Percentiles rank a stretch among this genome's conserved stretches.
These are phyloP conservation scores for Esperia sulphurella DNA, from an alignment of 2,888 invertebrate genomes.

Conservation along the genomic window DNA sequence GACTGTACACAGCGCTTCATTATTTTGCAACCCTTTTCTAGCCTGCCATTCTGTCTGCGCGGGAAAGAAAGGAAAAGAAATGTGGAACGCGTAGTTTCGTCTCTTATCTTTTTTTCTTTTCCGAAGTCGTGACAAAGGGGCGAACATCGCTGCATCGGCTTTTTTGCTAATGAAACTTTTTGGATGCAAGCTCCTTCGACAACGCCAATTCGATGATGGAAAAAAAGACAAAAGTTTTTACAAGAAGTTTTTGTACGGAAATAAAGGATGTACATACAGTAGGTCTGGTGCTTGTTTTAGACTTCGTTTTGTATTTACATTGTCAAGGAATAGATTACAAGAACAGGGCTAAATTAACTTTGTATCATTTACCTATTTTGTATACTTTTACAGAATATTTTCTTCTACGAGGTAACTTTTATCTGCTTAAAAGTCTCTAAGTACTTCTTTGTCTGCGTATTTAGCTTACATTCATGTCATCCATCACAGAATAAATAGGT, in stretches of 20 bases:
- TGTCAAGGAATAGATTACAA: too few relatives aligned
- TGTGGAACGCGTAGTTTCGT: constrained; percentile 56
- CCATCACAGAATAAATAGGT: too few relatives aligned
- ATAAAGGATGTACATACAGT: constrained; percentile 3
- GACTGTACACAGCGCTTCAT: constrained; percentile 49
- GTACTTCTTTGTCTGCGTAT: too few relatives aligned
- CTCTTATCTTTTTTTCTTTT: constrained; percentile 41
- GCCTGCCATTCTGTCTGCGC: constrained; percentile 41
- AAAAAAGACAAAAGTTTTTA: constrained; percentile 15
- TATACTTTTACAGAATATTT: too few relatives aligned
- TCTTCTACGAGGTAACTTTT: too few relatives aligned
- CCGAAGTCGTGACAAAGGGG: constrained; percentile 43
- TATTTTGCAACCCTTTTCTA: constrained; percentile 53
- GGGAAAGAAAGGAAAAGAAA: constrained; percentile 39
- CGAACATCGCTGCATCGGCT: constrained; percentile 40
- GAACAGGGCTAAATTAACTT: too few relatives aligned
- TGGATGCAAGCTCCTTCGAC: constrained; percentile 32
- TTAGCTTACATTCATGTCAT: too few relatives aligned
- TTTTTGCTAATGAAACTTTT: constrained; percentile 59
- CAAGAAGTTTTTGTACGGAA: constrained; percentile 19
- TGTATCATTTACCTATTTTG: too few relatives aligned
- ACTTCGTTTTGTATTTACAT: too few relatives aligned
- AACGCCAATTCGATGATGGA: constrained; percentile 44
- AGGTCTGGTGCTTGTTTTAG: neutral
- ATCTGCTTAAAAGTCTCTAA: too few relatives aligned